These are phyloP conservation scores for Lasioglossum villosulum DNA, from an alignment of 2,888 invertebrate species.

Conservation along the genomic window DNA sequence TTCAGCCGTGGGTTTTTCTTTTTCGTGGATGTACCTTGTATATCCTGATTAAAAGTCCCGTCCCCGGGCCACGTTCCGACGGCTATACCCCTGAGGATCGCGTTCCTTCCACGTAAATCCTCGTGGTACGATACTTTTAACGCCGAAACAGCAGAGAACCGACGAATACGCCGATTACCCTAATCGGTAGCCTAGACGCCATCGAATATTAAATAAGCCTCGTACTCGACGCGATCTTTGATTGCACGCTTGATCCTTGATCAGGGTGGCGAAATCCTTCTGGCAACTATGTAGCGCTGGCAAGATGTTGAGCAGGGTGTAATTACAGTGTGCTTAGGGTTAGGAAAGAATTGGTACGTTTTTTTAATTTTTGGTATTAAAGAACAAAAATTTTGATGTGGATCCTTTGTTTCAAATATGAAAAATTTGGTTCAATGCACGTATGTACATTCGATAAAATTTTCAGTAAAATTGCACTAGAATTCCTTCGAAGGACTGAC, in stretches of 20 bases:
- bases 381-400: no score
- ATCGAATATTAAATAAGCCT: not conserved
- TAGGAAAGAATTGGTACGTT: no score
- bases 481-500: not conserved
- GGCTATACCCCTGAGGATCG: slow-evolving; percentile 62
- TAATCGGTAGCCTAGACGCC: not conserved
- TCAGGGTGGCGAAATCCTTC: not conserved
- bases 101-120: slow-evolving; percentile 49
- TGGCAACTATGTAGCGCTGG: not conserved
- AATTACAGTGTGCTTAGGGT: no score
- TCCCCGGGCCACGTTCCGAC: not conserved
- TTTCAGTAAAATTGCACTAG: not conserved
- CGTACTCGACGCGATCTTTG: not conserved
- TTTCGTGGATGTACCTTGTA: slow-evolving; percentile 32
- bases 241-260: not conserved
- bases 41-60: slow-evolving; percentile 26
- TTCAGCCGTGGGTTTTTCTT: slow-evolving; percentile 6
- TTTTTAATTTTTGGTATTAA: no score
- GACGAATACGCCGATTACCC: not conserved
- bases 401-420: no score
- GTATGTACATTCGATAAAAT: no score
- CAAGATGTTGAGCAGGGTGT: not conserved
- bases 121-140: slow-evolving; percentile 7
- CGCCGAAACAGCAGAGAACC: not conserved
- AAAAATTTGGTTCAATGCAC: no score